phyloP scores from a whole-genome alignment of 37 sponge, comb jelly and placozoan genomes.

The Ephydatia muelleri region DNA sequence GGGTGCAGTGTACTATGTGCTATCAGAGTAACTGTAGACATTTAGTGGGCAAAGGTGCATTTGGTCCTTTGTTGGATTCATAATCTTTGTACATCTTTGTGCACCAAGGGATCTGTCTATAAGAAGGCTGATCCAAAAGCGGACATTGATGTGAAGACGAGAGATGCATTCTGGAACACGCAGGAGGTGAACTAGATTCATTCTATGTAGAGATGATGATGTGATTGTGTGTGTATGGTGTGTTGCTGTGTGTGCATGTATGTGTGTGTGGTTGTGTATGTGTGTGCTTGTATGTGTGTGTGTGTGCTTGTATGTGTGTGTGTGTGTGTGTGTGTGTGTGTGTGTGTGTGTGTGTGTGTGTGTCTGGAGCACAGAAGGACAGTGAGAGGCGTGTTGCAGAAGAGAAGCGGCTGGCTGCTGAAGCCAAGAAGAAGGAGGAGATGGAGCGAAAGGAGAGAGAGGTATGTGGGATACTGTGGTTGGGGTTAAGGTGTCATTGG shows the following conservation, averaged over 20 bases:
- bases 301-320: neutral
- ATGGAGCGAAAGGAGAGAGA: constrained; percentile 60
- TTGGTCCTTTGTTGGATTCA: constrained; percentile 8
- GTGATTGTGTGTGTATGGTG: neutral
- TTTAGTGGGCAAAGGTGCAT: constrained; percentile 6
- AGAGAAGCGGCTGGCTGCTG: constrained; percentile 37
- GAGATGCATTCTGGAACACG: constrained; percentile 84
- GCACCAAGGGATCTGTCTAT: constrained; percentile 74
- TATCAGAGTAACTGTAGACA: neutral
- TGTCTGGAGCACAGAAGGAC: constrained; percentile 8
- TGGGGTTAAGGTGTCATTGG: neutral
- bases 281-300: too few species aligned
- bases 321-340: constrained; percentile 19
- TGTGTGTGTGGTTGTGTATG: neutral
- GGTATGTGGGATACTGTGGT: neutral
- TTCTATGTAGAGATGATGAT: neutral
- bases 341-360: neutral
- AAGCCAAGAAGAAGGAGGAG: constrained; percentile 37
- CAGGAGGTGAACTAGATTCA: constrained; percentile 52
- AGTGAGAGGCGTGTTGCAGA: constrained; percentile 30
- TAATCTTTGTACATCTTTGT: constrained; percentile 6
- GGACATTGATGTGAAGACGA: constrained; percentile 54
- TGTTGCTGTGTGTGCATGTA: constrained; percentile 10
- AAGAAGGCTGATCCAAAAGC: constrained; percentile 73
- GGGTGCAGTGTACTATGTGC: neutral